Conservation (phyloP, 2,888 invertebrate species). For the Idaea biselata region DNA sequence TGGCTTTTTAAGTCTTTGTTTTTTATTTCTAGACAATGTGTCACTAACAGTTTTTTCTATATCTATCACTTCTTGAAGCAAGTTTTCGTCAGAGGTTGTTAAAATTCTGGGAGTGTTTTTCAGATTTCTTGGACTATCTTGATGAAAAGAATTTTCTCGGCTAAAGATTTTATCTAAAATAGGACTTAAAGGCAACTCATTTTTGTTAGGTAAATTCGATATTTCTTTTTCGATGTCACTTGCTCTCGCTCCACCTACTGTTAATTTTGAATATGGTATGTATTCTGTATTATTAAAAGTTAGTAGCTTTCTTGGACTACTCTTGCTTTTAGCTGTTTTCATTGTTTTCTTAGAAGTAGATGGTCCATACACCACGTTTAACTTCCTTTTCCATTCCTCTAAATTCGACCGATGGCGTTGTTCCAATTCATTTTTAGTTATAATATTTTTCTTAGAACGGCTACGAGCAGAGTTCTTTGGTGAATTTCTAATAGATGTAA, state of each 20-base stretch:
- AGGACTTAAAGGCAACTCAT: slow-evolving; percentile 57
- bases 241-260: slow-evolving; percentile 65
- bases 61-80: slow-evolving; percentile 67
- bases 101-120: slow-evolving; percentile 48
- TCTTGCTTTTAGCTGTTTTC: slow-evolving; percentile 26
- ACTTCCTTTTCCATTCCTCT: slow-evolving; percentile 64
- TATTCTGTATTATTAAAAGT: slow-evolving; percentile 60
- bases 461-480: slow-evolving; percentile 37
- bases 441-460: slow-evolving; percentile 32
- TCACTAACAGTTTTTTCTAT: slow-evolving; percentile 61
- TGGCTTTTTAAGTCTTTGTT: slow-evolving; percentile 24
- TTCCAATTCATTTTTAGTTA: slow-evolving; percentile 35
- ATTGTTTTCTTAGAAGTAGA: slow-evolving; percentile 35
- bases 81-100: slow-evolving; percentile 70
- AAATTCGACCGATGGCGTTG: slow-evolving; percentile 43
- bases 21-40: slow-evolving; percentile 48
- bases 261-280: slow-evolving; percentile 73
- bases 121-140: slow-evolving; percentile 42
- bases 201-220: slow-evolving; percentile 52
- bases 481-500: slow-evolving; percentile 34
- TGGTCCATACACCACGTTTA: slow-evolving; percentile 58
- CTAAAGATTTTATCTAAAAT: slow-evolving; percentile 65
- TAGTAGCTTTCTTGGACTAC: slow-evolving; percentile 25
- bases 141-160: slow-evolving; percentile 59
- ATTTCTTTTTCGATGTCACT: slow-evolving; percentile 71